Evolutionary conservation across 2,797 vertebrate species (phyloP).

Genomic region (Arctocebus calabarensis): DNA sequence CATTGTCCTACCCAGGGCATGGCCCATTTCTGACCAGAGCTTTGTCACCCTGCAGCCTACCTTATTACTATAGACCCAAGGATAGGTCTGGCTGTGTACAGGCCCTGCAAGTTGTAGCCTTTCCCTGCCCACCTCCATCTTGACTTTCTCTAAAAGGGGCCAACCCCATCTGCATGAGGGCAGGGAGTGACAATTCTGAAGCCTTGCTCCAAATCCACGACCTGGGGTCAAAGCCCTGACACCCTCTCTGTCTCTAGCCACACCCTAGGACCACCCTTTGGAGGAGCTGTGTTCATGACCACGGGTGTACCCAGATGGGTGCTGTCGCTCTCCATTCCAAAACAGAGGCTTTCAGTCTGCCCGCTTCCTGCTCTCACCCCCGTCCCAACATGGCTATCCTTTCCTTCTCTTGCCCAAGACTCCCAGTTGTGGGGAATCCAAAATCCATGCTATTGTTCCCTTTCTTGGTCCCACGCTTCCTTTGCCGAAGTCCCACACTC

Average conservation of each 20-base stretch:
- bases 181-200: background rate
- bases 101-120: background rate
- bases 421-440: background rate
- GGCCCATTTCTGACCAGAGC: background rate
- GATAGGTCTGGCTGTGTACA: background rate
- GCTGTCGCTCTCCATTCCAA: background rate
- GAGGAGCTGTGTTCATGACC: background rate
- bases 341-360: background rate
- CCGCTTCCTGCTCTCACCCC: background rate
- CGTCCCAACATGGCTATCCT: background rate
- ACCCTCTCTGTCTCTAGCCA: background rate
- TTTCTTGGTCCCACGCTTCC: background rate
- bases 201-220: background rate
- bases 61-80: background rate
- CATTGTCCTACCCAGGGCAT: background rate
- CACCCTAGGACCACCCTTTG: background rate
- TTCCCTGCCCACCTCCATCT: fast-evolving
- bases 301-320: fast-evolving
- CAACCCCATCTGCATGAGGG: background rate
- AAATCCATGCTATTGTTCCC: background rate
- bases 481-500: background rate
- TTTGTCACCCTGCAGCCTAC: background rate
- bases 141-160: background rate
- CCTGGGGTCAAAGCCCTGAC: background rate
- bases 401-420: background rate